A percentile compares a stretch with the other conserved stretches of the same genome.
Evolutionary conservation across 2,113 vertebrate species (phyloP).

Genomic region (Actenoides lindsayi): DNA sequence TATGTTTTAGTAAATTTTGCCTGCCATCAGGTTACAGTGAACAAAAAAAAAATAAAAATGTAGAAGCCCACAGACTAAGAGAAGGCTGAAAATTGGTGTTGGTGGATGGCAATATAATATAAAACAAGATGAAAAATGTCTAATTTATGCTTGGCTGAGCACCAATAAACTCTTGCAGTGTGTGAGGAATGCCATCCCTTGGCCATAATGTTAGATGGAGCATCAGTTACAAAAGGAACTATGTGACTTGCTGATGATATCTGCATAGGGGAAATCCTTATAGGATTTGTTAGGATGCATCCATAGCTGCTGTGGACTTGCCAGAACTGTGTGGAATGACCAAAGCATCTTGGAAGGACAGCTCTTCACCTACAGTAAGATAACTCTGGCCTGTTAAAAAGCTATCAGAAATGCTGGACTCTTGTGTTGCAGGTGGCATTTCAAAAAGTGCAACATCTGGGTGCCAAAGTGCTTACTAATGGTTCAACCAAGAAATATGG

Average conservation of each 20-base stretch:
- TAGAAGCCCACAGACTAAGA: neutral
- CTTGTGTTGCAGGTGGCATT: neutral
- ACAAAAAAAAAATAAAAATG: neutral
- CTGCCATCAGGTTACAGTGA: neutral
- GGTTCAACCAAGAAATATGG: neutral
- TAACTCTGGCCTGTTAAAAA: neutral
- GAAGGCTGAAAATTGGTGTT: neutral
- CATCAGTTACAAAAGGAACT: neutral
- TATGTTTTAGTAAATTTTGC: conserved; percentile 4
- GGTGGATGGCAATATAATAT: neutral
- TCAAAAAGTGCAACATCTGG: neutral
- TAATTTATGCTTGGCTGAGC: neutral
- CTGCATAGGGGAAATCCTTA: neutral
- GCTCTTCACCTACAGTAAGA: neutral
- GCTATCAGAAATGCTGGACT: neutral
- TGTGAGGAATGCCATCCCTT: neutral
- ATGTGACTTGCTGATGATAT: neutral
- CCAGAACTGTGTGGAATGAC: neutral
- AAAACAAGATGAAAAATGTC: neutral
- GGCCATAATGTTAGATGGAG: neutral
- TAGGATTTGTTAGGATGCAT: neutral
- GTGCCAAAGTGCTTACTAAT: neutral
- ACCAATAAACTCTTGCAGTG: neutral
- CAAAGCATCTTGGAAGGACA: neutral
- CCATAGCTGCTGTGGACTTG: neutral